Conservation (phyloP, 2,888 invertebrate genomes). For the Cerceris ruficornis region DNA sequence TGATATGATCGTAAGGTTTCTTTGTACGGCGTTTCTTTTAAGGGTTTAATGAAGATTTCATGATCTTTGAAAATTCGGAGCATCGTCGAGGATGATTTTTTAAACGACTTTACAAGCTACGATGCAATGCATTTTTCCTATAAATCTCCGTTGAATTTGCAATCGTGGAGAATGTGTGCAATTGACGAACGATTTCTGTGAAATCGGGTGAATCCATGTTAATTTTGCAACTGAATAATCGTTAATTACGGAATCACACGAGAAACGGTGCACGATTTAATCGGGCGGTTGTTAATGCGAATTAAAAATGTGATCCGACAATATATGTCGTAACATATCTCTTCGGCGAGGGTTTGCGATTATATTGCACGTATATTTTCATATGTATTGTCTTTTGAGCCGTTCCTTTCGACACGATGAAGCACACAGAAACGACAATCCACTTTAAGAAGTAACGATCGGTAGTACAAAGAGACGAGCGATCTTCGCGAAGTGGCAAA, state of each 20-base stretch:
- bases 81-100: too few relatives aligned
- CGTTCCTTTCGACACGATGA: conserved; percentile 26
- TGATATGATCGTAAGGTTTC: too few relatives aligned
- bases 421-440: conserved; percentile 52
- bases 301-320: conserved; percentile 4
- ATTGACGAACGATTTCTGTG: background rate
- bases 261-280: background rate
- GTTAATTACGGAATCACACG: background rate
- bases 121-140: too few relatives aligned
- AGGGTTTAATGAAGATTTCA: too few relatives aligned
- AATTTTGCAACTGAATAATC: background rate
- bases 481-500: conserved; percentile 15
- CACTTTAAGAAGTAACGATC: conserved; percentile 47
- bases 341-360: conserved; percentile 22
- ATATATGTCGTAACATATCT: conserved; percentile 40
- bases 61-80: too few relatives aligned
- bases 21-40: too few relatives aligned
- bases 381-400: conserved; percentile 8
- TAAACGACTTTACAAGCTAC: too few relatives aligned
- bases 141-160: conserved; percentile 37
- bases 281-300: background rate
- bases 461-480: conserved; percentile 51
- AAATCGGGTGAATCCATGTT: background rate
- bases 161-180: conserved; percentile 21
- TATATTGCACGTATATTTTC: conserved; percentile 13